These are phyloP conservation scores for Podilymbus podiceps DNA, from an alignment of 2,113 vertebrate genomes.

Conservation along the genomic window DNA sequence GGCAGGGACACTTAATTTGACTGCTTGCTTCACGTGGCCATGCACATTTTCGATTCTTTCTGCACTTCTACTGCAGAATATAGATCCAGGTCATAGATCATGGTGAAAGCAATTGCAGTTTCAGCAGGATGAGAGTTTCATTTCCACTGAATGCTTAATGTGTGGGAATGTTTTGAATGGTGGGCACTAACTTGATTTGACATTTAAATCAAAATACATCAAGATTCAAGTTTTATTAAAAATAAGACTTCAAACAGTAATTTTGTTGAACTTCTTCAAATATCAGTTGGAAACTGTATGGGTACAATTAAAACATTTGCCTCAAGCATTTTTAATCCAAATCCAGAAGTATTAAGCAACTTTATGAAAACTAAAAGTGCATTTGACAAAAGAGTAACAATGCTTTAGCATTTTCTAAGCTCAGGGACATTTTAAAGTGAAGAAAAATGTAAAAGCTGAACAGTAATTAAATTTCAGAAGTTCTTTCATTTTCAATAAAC, in stretches of 20 bases:
- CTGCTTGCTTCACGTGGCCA: not conserved
- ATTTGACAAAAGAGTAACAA: not conserved
- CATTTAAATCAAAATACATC: not conserved
- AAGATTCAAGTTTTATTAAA: slow-evolving; percentile 16
- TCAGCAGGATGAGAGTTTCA: not conserved
- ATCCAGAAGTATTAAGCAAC: not conserved
- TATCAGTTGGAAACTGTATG: not conserved
- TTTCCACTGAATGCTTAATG: not conserved
- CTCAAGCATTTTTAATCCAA: not conserved
- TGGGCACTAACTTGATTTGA: not conserved
- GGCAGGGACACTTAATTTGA: not conserved
- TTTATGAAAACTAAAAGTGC: not conserved
- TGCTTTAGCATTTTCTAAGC: not conserved
- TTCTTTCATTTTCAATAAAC: not conserved
- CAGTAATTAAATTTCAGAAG: not conserved
- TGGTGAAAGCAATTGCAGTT: not conserved
- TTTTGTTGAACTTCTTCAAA: slow-evolving; percentile 7
- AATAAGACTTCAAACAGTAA: not conserved
- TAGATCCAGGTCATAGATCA: not conserved
- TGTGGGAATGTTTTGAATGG: not conserved
- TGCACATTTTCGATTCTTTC: not conserved
- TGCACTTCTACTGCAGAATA: not conserved
- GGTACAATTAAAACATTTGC: slow-evolving; percentile 21
- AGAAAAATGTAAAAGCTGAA: not conserved
- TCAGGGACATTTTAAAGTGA: not conserved